A percentile compares a stretch with the other conserved stretches of the same genome.
phyloP scores from a whole-genome alignment of 92 coral and sea anemone genomes.

The Blastomussa wellsi region DNA sequence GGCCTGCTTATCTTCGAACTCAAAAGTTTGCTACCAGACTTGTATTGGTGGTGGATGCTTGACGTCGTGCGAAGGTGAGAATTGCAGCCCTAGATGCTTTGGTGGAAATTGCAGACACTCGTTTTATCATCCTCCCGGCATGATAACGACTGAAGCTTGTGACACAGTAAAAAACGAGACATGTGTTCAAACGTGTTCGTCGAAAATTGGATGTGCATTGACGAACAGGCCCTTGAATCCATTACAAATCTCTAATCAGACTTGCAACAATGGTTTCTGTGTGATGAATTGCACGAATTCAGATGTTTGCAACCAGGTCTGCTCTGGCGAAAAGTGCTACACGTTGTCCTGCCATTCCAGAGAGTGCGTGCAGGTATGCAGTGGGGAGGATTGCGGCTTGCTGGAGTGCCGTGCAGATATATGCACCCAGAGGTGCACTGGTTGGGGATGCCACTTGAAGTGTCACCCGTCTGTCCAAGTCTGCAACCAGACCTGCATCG shows the following conservation, averaged over 20 bases:
- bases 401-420: constrained; percentile 74
- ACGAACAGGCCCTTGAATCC: constrained; percentile 57
- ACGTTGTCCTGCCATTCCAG: constrained; percentile 69
- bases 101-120: constrained; percentile 71
- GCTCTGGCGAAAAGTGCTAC: constrained; percentile 73
- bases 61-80: constrained; percentile 69
- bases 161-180: constrained; percentile 53
- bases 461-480: constrained; percentile 69
- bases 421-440: constrained; percentile 74
- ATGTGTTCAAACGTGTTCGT: constrained; percentile 66
- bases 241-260: constrained; percentile 75
- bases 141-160: constrained; percentile 46
- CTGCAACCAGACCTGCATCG: constrained; percentile 78
- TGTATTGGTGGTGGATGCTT: constrained; percentile 80
- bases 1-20: constrained; percentile 63
- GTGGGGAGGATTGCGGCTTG: constrained; percentile 70
- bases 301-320: constrained; percentile 67
- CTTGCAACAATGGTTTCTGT: constrained; percentile 78
- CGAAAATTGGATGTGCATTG: constrained; percentile 67
- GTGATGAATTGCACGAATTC: constrained; percentile 66
- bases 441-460: constrained; percentile 72
- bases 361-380: constrained; percentile 72
- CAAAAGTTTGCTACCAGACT: constrained; percentile 68
- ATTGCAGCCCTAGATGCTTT: constrained; percentile 78
- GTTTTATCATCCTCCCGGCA: constrained; percentile 48